phyloP scores from a whole-genome alignment of 1,140 invertebrate species.

The Drosophila tropicalis region DNA sequence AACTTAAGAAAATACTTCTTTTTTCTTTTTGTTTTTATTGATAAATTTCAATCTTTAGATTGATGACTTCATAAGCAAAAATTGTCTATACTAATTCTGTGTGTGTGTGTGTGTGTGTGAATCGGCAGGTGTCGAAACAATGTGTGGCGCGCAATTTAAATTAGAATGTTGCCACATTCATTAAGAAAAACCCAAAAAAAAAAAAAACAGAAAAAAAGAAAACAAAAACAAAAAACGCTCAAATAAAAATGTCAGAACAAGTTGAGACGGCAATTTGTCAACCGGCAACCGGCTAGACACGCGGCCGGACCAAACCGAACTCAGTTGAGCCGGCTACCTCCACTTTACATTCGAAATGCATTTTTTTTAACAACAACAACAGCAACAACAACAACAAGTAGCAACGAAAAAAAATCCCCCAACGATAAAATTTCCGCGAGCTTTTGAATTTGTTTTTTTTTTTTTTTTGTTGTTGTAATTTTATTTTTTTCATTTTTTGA shows the following conservation, averaged over 20 bases:
- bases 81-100: not conserved
- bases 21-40: no score
- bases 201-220: constrained; percentile 19
- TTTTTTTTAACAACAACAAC: constrained; percentile 45
- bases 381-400: not conserved
- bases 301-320: constrained; percentile 26
- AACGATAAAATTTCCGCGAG: constrained; percentile 49
- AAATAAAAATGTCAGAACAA: constrained; percentile 78
- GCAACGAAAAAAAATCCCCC: constrained; percentile 4
- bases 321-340: constrained; percentile 12
- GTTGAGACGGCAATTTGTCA: constrained; percentile 77
- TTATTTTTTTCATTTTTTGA: constrained; percentile 30
- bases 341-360: constrained; percentile 73
- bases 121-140: constrained; percentile 75
- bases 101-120: constrained; percentile 7
- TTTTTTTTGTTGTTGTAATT: constrained; percentile 13
- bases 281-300: constrained; percentile 69
- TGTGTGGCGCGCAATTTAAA: constrained; percentile 74
- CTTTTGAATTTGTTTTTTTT: constrained; percentile 42
- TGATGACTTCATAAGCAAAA: constrained; percentile 8
- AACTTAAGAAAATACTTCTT: not conserved
- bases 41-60: not conserved
- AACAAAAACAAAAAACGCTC: constrained; percentile 35
- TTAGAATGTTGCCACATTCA: constrained; percentile 79
- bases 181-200: constrained; percentile 39